Evolutionary conservation across 2,113 vertebrate species (phyloP).

Genomic region (human): GRCh38 chr7:87396001-87396500

Average conservation of each 20-base stretch:
- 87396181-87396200: too few species aligned
- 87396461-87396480: background rate
- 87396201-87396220: too few species aligned
- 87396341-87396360: background rate
- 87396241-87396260: too few species aligned
- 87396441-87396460: background rate
- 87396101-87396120: too few species aligned
- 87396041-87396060: background rate
- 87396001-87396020: background rate
- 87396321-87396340: background rate
- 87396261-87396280: background rate
- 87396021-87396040: background rate
- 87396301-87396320: background rate
- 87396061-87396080: background rate
- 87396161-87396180: too few species aligned
- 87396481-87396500: background rate
- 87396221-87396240: too few species aligned
- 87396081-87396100: background rate
- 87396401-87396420: too few species aligned
- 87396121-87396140: background rate
- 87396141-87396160: background rate
- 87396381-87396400: too few species aligned
- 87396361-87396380: background rate
- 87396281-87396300: background rate
- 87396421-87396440: background rate